Conservation (phyloP, 2,113 vertebrate species). For the Clarias magur region DNA sequence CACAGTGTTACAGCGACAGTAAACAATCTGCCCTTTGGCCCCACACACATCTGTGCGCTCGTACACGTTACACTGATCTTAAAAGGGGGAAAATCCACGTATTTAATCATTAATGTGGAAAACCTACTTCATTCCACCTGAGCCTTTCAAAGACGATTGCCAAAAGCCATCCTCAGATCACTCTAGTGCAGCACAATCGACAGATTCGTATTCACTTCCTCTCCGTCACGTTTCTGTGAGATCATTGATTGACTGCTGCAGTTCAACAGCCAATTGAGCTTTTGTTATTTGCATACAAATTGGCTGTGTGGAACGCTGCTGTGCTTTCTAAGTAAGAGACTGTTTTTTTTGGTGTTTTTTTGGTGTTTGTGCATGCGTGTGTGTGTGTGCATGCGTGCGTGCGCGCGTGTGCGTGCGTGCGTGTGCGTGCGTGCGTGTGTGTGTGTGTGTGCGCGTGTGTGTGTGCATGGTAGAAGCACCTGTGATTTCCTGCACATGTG, state of each 20-base stretch:
- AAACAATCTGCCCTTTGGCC: not conserved
- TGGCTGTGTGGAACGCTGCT: constrained; percentile 37
- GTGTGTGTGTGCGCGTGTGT: not conserved
- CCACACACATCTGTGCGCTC: not conserved
- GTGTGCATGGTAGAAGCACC: not conserved
- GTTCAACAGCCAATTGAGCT: constrained; percentile 56
- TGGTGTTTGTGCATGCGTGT: not conserved
- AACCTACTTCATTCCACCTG: not conserved
- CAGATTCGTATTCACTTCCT: constrained; percentile 56
- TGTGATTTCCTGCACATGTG: constrained; percentile 17
- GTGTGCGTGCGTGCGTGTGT: not conserved
- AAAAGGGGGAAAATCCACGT: not conserved
- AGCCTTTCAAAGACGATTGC: not conserved
- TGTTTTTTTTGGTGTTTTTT: constrained; percentile 29
- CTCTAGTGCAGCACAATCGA: constrained; percentile 31
- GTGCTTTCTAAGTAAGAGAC: constrained; percentile 45
- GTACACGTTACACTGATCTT: not conserved
- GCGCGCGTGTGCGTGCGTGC: not conserved
- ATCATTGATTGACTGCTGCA: constrained; percentile 58
- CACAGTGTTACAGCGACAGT: not conserved
- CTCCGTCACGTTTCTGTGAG: constrained; percentile 50
- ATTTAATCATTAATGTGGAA: not conserved
- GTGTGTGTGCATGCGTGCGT: not conserved
- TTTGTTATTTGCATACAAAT: constrained; percentile 59
- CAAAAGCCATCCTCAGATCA: constrained; percentile 30